Base-by-base conservation (phyloP, 2,888 invertebrate genomes). In the Synanthedon andrenaeformis region DNA sequence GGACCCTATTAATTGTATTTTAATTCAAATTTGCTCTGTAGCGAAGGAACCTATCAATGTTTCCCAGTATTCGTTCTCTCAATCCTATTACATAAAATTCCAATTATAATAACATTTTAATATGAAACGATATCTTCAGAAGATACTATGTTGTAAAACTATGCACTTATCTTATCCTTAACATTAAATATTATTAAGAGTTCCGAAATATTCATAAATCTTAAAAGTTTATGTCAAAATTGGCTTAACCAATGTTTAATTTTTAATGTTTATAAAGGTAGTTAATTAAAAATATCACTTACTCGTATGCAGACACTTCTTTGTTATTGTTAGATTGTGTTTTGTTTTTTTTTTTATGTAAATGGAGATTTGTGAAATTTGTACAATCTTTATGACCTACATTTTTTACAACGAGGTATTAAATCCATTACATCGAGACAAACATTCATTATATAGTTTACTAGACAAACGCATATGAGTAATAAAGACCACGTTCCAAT, bases 1-100 rank as follows among this genome's bases (percentile, higher is more conserved):
- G 85, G 86, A 85, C 86, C 85, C 86, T 80, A 81, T 80, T 76
- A 60, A 74, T 72, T 76, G 68, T 72, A 71, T 70, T 76, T 75
- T 70, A 72, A 63, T 69, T 72, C 67, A 67, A 65, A 72, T 66
- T 74, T 77, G 78, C 79, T 84, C 84, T 82, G 83, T 76, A 80
- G 70, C 70, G 76, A 70, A 70, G 69, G 74, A 70, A 69, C 70
- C 12, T 49, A 49, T 28, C 41, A 51, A 14, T 35, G 10, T 51
- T 35, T 35, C 28, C 41, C 13, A 17, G 23, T 49, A 49, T 17
- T 49, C 23, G 49, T 69, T 72, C 71, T 67, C 71, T 70, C 64
- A 63, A 70, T 69, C 65, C 59, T 70, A 67, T 72, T 75, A 77
- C 62, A 77, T 80, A 79, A 68, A 79, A 76, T 76, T 76, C 71